Base-by-base conservation (phyloP, 2,888 invertebrate genomes). In the Therioaphis trifolii region DNA sequence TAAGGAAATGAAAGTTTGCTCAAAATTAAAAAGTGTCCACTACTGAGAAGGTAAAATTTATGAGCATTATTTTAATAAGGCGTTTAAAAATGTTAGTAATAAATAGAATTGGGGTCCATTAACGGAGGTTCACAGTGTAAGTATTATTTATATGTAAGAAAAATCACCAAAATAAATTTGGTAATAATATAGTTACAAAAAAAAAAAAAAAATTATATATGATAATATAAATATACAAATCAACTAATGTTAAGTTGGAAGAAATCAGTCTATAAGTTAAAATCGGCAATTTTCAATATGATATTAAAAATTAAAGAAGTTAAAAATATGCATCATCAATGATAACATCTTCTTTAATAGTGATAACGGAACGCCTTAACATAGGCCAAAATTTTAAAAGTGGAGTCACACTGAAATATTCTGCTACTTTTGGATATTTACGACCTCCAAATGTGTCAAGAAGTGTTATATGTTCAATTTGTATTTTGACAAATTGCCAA, bases 391-490 rank as follows among this genome's bases (percentile, higher is more conserved):
- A 12, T 55, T 71, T 55, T 2, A 49, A 49, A 52, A 40, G 18
- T 5, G 84, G 85, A 5, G 90, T 90, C 87, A 91, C 90, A 0
- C 90, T 89, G 84, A 92, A 90, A 87, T 94, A 94, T 85, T 94
- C 93, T 24, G 90, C 89, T 0, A 92, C 89, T 0, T 90, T 88
- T 24, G 94, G 92, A 88, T 91, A 91, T 86, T 92, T 92, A 21
- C 95, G 93, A 2, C 96, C 95, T 3, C 96, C 96, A 88, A 95
- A 96, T 88, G 91, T 93, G 88, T 96, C 95, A 86, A 96, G 89
- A 86, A 96, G 92, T 15, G 91, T 92, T 82, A 96, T 93, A 86
- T 93, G 91, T 49, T 90, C 89, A 72, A 96, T 94, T 86, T 93
- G 91, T 87, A 96, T 86, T 89, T 94, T 94, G 0, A 94, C 94